Percentiles rank a stretch among this genome's conserved stretches.
Evolutionary conservation across 2,888 invertebrate species (phyloP).

Genomic region (Catocala nupta): DNA sequence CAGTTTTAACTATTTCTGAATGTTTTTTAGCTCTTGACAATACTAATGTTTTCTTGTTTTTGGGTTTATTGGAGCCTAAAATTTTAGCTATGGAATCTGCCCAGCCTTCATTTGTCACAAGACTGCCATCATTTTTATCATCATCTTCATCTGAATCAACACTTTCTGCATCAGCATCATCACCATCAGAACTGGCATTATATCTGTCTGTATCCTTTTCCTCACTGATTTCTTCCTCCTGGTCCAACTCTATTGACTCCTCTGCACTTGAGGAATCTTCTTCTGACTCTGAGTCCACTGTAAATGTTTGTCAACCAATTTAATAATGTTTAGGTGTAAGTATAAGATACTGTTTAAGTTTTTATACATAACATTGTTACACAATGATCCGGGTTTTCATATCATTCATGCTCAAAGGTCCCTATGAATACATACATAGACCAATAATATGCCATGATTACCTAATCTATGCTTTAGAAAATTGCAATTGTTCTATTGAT

Average conservation of each 20-base stretch:
- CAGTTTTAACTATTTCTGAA: conserved; percentile 82
- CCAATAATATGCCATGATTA: too few species aligned
- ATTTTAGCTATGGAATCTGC: conserved; percentile 94
- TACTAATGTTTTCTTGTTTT: conserved; percentile 91
- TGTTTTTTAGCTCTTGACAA: conserved; percentile 93
- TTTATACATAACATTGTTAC: too few species aligned
- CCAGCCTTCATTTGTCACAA: conserved; percentile 91
- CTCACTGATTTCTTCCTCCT: conserved; percentile 46
- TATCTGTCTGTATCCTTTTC: conserved; percentile 40
- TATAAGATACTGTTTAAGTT: too few species aligned
- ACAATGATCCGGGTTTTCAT: too few species aligned
- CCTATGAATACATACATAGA: too few species aligned
- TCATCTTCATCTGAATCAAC: conserved; percentile 43
- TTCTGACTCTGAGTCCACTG: conserved; percentile 68
- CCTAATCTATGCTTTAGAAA: too few species aligned
- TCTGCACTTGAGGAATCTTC: conserved; percentile 63
- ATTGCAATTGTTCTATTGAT: too few species aligned
- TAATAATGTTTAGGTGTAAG: background rate
- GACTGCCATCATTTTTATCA: conserved; percentile 47
- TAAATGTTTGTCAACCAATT: conserved; percentile 16
- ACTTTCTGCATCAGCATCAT: conserved; percentile 57
- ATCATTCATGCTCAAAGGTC: too few species aligned
- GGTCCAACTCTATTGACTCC: conserved; percentile 65
- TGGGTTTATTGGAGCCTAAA: conserved; percentile 91
- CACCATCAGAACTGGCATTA: conserved; percentile 34